Evolutionary conservation across 2,888 invertebrate genomes (phyloP).

Genomic region (Andrena bicolor): DNA sequence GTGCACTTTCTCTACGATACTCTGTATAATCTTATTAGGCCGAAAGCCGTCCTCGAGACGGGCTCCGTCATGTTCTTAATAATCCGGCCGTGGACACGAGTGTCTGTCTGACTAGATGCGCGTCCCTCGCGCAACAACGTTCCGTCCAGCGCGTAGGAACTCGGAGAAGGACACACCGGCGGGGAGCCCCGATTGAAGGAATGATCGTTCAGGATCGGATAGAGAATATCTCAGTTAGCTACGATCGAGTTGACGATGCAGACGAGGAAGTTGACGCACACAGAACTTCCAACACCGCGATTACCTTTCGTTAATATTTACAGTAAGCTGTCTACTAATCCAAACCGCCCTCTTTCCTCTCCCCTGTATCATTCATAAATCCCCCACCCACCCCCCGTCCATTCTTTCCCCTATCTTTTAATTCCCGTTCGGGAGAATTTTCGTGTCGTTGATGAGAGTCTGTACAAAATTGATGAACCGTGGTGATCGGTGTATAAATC

Average conservation of each 20-base stretch:
- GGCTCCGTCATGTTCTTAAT: slow-evolving; percentile 62
- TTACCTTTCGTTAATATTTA: slow-evolving; percentile 69
- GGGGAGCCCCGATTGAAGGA: slow-evolving; percentile 4
- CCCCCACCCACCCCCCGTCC: not conserved
- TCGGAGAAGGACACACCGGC: slow-evolving; percentile 2
- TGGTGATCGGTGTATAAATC: slow-evolving; percentile 49
- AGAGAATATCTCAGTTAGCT: not conserved
- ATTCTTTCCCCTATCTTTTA: not conserved
- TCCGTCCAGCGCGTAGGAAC: slow-evolving; percentile 52
- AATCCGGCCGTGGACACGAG: slow-evolving; percentile 61
- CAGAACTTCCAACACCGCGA: slow-evolving; percentile 44
- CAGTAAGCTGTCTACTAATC: slow-evolving; percentile 67
- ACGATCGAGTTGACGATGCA: slow-evolving; percentile 22
- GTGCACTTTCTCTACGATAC: slow-evolving; percentile 57
- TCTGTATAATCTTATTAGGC: slow-evolving; percentile 70
- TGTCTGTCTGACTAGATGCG: slow-evolving; percentile 54
- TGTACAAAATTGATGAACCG: slow-evolving; percentile 72
- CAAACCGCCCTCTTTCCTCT: slow-evolving; percentile 48
- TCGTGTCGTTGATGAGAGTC: slow-evolving; percentile 66
- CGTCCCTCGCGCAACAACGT: slow-evolving; percentile 56
- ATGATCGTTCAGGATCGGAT: slow-evolving; percentile 4
- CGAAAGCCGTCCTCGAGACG: slow-evolving; percentile 67
- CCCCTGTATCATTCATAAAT: not conserved
- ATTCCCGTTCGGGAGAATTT: slow-evolving; percentile 28
- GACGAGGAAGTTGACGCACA: slow-evolving; percentile 64